Evolutionary conservation across 1,140 invertebrate species (phyloP).

Genomic region (Drosophila ogumai): DNA sequence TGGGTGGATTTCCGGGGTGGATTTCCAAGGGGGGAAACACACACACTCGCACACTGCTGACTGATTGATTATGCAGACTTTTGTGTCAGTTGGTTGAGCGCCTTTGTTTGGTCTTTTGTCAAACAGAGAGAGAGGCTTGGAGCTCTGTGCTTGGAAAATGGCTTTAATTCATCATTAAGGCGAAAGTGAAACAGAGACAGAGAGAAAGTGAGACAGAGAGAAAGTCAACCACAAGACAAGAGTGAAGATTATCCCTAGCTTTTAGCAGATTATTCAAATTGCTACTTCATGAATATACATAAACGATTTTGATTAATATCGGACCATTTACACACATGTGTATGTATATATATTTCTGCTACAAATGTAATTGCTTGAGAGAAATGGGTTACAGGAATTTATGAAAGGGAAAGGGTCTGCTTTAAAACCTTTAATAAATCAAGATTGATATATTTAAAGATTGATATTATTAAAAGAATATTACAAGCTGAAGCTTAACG

Average conservation of each 20-base stretch:
- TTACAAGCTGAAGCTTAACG: background rate
- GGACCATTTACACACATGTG: background rate
- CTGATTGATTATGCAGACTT: conserved; percentile 83
- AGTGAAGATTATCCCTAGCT: conserved; percentile 37
- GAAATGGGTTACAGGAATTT: background rate
- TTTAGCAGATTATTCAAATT: conserved; percentile 58
- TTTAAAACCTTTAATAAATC: background rate
- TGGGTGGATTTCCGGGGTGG: conserved; percentile 2
- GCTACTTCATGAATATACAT: conserved; percentile 57
- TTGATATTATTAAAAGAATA: background rate
- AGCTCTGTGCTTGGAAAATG: conserved; percentile 16
- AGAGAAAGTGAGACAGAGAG: background rate
- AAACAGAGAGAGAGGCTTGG: conserved; percentile 2
- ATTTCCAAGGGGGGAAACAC: conserved; percentile 5
- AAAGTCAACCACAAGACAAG: conserved; percentile 28
- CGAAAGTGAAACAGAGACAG: conserved; percentile 6
- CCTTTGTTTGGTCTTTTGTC: conserved; percentile 66
- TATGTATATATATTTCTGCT: background rate
- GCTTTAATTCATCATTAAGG: conserved; percentile 79
- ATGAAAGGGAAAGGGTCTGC: conserved; percentile 1
- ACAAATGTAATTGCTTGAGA: conserved; percentile 12
- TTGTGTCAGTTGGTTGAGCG: conserved; percentile 74
- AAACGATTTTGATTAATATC: conserved; percentile 55
- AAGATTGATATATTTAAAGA: background rate
- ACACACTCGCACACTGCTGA: conserved; percentile 17